phyloP scores from a whole-genome alignment of 2,797 vertebrate genomes.

The Cyprinodon diabolis region DNA sequence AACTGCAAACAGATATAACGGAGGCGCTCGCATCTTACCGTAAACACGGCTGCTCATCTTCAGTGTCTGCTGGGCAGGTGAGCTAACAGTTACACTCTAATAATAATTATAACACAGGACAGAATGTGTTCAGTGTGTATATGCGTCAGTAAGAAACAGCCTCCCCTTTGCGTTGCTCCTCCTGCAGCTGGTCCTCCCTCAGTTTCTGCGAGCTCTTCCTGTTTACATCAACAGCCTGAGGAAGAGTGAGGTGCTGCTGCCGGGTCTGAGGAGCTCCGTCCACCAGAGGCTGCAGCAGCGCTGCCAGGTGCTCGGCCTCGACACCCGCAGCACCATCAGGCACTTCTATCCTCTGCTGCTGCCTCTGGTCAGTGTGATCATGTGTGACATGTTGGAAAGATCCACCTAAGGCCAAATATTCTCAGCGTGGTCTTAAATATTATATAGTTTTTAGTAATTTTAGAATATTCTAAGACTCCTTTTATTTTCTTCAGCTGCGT shows the following conservation, averaged over 20 bases:
- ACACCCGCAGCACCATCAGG: slow-evolving; percentile 64
- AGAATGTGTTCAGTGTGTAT: not conserved
- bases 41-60: slow-evolving; percentile 79
- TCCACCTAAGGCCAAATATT: too few relatives aligned
- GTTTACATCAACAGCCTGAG: slow-evolving; percentile 84
- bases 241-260: slow-evolving; percentile 84
- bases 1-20: slow-evolving; percentile 78
- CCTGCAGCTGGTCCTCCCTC: slow-evolving; percentile 80
- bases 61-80: slow-evolving; percentile 80
- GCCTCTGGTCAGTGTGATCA: slow-evolving; percentile 73
- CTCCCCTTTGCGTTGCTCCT: not conserved
- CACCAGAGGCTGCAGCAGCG: slow-evolving; percentile 79
- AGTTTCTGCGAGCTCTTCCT: slow-evolving; percentile 78
- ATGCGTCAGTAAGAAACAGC: not conserved
- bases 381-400: not conserved
- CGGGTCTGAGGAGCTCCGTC: slow-evolving; percentile 78
- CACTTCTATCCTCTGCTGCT: slow-evolving; percentile 83
- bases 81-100: not conserved
- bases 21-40: slow-evolving; percentile 78
- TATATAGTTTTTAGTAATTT: not conserved
- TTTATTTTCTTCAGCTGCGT: slow-evolving; percentile 48
- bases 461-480: not conserved
- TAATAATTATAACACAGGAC: too few relatives aligned
- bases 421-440: too few relatives aligned
- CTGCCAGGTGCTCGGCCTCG: slow-evolving; percentile 77